Evolutionary conservation across 1,140 invertebrate species (phyloP).

Genomic region (Magallana ariakensis): DNA sequence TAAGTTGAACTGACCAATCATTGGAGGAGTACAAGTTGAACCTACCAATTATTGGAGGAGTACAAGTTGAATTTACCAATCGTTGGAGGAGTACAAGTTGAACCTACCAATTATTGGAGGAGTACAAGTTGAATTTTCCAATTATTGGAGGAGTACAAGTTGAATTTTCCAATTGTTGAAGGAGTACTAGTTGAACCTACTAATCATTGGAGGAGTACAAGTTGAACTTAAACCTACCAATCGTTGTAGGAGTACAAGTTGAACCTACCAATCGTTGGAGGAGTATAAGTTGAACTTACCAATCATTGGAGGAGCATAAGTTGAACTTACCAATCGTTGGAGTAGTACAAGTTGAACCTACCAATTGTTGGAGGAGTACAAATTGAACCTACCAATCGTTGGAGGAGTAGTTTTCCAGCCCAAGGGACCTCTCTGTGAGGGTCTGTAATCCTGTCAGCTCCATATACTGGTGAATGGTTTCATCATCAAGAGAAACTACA

Average conservation of each 20-base stretch:
- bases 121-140: too few species aligned
- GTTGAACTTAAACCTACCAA: neutral
- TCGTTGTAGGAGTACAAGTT: neutral
- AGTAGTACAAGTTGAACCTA: neutral
- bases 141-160: too few species aligned
- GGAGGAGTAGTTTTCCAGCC: slow-evolving; percentile 76
- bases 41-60: too few species aligned
- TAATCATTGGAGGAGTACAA: neutral
- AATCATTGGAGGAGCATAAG: neutral
- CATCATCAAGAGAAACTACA: slow-evolving; percentile 67
- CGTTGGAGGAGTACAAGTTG: too few species aligned
- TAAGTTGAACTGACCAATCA: too few species aligned
- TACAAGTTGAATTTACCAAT: too few species aligned
- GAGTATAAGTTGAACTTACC: neutral
- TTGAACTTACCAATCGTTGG: neutral
- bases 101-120: too few species aligned
- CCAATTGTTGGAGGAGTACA: neutral
- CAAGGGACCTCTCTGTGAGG: slow-evolving; percentile 80
- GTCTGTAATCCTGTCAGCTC: slow-evolving; percentile 79
- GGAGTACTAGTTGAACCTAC: neutral
- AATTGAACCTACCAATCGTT: too few species aligned
- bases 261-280: neutral
- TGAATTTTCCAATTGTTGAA: neutral
- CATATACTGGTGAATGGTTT: slow-evolving; percentile 78
- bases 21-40: too few species aligned